Evolutionary conservation across 2,113 vertebrate species (phyloP), one percentile per base, ranked within the genome.

Genomic region (Callipepla californica): DNA sequence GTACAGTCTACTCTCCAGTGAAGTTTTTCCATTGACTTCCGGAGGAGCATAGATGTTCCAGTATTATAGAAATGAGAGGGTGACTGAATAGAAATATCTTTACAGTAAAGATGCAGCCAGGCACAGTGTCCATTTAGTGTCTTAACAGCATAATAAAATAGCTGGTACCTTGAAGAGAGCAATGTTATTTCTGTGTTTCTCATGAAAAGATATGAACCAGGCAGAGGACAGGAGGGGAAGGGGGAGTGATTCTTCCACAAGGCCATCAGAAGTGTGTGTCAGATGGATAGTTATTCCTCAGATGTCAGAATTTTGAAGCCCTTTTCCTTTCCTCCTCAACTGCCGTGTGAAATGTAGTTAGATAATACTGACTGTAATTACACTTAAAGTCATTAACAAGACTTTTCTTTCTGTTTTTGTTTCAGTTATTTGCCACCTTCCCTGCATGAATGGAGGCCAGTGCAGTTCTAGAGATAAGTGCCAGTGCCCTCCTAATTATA

Each of bases 351-450:
- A 85, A 38, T 32, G 7, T 62, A 12, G 21, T 55, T 23, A 20
- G 67, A 16, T 85, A 68, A 65, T 67, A 23, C 4, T 68, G 28
- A 63, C 62, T 20, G 19, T 59, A 65, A 65, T 55, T 44, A 28
- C 42, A 74, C 23, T 21, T 73, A 3, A 79, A 93, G 22, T 86
- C 53, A 85, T 66, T 95, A 92, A 96, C 57, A n/a, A 50, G 10
- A 5, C 67, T 57, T 95, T 79, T 96, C 65, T 96, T 57, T 80
- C 58, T 96, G 53, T 89, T 97, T 91, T 58, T 8, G 2, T 98
- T 98, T 89, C 96, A 99, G 99, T 99, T 79, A 99, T 99, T 96
- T 99, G 99, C 95, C 99, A 99, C 77, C 98, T 99, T 88, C 99
- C 99, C 6, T 99, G 99, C 88, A 99, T 99, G 97, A 99, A 99